A percentile compares a stretch with the other conserved stretches of the same genome.
Conservation (phyloP, 1,140 invertebrate species). For the Adoxophyes honmai region DNA sequence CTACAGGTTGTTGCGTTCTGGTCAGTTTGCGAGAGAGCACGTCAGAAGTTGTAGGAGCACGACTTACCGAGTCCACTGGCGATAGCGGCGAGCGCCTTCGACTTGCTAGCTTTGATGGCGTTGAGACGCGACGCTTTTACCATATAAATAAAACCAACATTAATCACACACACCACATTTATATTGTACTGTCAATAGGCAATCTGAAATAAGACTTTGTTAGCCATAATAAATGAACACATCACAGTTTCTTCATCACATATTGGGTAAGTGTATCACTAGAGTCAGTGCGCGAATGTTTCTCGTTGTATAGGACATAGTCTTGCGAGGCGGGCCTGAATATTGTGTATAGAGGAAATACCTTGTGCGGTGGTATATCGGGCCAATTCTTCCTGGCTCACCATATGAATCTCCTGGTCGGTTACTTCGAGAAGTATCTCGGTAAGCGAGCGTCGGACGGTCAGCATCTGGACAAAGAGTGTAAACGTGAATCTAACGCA, state of each 20-base stretch:
- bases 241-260: slow-evolving; percentile 45
- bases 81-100: slow-evolving; percentile 76
- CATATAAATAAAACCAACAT: slow-evolving; percentile 78
- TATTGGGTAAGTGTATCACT: slow-evolving; percentile 30
- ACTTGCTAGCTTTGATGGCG: slow-evolving; percentile 74
- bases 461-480: slow-evolving; percentile 88
- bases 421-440: slow-evolving; percentile 96
- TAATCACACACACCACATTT: slow-evolving; percentile 69
- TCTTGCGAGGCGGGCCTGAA: slow-evolving; percentile 52
- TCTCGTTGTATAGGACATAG: slow-evolving; percentile 44
- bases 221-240: slow-evolving; percentile 52
- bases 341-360: slow-evolving; percentile 56
- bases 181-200: slow-evolving; percentile 56
- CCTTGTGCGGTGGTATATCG: slow-evolving; percentile 75
- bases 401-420: slow-evolving; percentile 88
- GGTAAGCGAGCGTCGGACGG: slow-evolving; percentile 90
- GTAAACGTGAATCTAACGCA: no score
- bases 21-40: slow-evolving; percentile 39
- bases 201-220: slow-evolving; percentile 75
- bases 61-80: slow-evolving; percentile 73
- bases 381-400: slow-evolving; percentile 85
- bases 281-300: slow-evolving; percentile 49
- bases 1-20: not conserved
- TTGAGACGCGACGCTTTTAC: slow-evolving; percentile 77
- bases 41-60: slow-evolving; percentile 25